phyloP scores from a whole-genome alignment of 92 coral and sea anemone species.

The Paramuricea clavata region DNA sequence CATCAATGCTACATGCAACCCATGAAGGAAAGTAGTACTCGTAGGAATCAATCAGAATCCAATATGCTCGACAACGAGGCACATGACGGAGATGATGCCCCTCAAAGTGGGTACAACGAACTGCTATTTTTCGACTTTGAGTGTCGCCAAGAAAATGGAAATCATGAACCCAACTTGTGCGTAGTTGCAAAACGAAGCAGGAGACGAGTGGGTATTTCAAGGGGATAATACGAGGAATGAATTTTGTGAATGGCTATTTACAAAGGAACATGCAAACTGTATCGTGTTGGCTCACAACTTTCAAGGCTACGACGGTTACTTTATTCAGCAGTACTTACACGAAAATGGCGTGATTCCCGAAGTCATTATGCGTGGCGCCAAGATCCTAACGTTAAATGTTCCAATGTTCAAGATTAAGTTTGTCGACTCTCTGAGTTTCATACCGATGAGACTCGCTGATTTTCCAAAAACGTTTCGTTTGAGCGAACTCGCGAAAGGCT shows the following conservation, averaged over 20 bases:
- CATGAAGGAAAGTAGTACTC: background rate
- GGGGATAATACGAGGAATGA: background rate
- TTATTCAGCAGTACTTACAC: background rate
- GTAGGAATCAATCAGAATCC: too few species aligned
- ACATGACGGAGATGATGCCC: too few species aligned
- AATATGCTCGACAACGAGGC: background rate
- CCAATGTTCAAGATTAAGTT: background rate
- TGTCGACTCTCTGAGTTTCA: background rate
- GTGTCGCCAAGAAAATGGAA: too few species aligned
- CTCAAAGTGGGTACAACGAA: too few species aligned
- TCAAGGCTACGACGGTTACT: background rate
- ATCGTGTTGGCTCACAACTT: background rate
- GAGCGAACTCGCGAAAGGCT: slow-evolving; percentile 7
- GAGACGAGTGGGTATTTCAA: too few species aligned
- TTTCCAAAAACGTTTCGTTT: slow-evolving; percentile 51
- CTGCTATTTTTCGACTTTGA: too few species aligned
- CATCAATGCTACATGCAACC: background rate
- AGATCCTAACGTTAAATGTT: background rate
- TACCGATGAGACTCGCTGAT: background rate
- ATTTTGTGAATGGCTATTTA: background rate
- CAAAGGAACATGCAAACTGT: background rate
- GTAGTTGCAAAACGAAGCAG: too few species aligned
- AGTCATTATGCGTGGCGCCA: background rate
- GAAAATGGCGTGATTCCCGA: background rate
- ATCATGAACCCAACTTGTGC: too few species aligned